Evolutionary conservation across 2,113 vertebrate genomes (phyloP).

Genomic region (Amphilophus citrinellus): DNA sequence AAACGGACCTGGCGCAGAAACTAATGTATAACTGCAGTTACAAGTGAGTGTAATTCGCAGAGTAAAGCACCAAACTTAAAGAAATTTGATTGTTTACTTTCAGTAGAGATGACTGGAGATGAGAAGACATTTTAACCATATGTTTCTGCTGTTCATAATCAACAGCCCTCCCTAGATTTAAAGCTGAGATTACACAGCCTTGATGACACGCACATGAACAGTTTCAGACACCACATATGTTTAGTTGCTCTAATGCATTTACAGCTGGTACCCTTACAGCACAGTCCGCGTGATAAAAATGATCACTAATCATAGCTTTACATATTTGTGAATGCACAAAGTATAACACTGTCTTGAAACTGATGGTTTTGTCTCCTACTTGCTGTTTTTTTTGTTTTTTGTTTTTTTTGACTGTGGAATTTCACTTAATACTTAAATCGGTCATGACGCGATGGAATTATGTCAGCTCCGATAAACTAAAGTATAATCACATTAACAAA

Average conservation of each 20-base stretch:
- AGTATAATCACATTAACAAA: background rate
- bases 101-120: background rate
- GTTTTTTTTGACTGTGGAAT: background rate
- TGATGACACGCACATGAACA: background rate
- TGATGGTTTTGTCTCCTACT: background rate
- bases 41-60: background rate
- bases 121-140: background rate
- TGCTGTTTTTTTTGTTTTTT: background rate
- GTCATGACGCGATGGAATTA: background rate
- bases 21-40: background rate
- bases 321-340: background rate
- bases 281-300: background rate
- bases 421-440: background rate
- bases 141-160: background rate
- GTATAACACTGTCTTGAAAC: background rate
- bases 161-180: too few relatives aligned
- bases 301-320: background rate
- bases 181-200: background rate
- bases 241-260: too few relatives aligned
- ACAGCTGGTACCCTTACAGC: background rate
- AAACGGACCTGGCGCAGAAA: background rate
- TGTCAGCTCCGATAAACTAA: background rate
- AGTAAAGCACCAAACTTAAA: background rate
- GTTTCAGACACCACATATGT: background rate
- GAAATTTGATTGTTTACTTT: background rate